Evolutionary conservation across 2,797 vertebrate species (phyloP).

Genomic region (Sylvilagus floridanus): DNA sequence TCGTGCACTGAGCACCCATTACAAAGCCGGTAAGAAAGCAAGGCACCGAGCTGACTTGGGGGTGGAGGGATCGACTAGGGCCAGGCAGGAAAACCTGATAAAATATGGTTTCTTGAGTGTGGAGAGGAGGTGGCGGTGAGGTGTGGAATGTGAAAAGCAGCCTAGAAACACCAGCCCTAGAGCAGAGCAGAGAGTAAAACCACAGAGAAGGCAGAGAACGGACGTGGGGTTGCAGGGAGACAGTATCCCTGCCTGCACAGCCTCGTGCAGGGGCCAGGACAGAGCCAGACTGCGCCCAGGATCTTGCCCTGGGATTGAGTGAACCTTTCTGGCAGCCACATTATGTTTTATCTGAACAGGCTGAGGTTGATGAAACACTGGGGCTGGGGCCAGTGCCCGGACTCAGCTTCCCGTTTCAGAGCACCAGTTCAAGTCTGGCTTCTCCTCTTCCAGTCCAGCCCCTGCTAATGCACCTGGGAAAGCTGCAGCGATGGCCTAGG

Average conservation of each 20-base stretch:
- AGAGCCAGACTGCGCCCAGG: accelerated
- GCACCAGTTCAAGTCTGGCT: too few species aligned
- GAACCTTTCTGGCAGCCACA: too few species aligned
- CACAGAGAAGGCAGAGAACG: not conserved
- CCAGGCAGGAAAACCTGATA: not conserved
- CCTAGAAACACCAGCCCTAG: not conserved
- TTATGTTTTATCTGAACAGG: not conserved
- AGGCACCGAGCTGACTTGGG: not conserved
- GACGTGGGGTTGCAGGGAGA: too few species aligned
- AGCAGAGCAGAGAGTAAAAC: not conserved
- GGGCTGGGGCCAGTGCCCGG: too few species aligned
- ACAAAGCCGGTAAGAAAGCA: not conserved
- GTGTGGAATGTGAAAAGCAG: not conserved
- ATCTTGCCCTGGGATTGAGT: accelerated
- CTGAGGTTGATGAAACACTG: too few species aligned
- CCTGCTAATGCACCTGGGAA: too few species aligned
- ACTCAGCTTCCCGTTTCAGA: too few species aligned
- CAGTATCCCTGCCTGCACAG: not conserved
- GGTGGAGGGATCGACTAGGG: accelerated
- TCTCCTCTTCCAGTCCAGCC: too few species aligned
- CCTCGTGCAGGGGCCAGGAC: accelerated
- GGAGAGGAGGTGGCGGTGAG: not conserved
- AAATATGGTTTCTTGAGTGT: not conserved
- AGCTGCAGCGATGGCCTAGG: too few species aligned
- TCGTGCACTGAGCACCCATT: not conserved